These are phyloP conservation scores for Gastrophryne carolinensis DNA, from an alignment of 2,797 vertebrate genomes.

Conservation along the genomic window DNA sequence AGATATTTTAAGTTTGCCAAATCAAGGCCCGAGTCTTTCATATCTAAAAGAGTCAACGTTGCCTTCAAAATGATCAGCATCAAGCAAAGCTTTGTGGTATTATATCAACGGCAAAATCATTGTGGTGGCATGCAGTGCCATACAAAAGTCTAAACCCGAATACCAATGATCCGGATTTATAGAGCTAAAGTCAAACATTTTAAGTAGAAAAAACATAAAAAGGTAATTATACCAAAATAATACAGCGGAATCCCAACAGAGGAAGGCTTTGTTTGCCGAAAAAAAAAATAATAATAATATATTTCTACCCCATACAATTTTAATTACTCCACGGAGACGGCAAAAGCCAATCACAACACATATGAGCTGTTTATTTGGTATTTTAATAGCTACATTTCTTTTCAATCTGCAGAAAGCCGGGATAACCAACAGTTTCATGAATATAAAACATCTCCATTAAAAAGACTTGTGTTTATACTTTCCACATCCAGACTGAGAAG, in stretches of 20 bases:
- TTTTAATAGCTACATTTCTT: constrained; percentile 46
- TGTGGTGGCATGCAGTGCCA: no score
- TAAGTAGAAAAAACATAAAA: not conserved
- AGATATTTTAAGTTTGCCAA: no score
- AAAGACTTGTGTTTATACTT: constrained; percentile 42
- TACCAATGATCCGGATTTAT: no score
- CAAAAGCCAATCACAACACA: constrained; percentile 18
- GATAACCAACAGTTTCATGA: constrained; percentile 54
- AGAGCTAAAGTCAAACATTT: not conserved
- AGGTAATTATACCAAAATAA: not conserved
- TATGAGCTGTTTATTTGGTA: constrained; percentile 43
- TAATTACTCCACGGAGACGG: constrained; percentile 39
- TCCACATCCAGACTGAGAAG: constrained; percentile 48
- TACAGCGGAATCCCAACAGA: not conserved
- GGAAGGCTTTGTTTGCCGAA: constrained; percentile 10
- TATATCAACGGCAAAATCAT: no score
- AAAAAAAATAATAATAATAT: not conserved
- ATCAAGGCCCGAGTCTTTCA: no score
- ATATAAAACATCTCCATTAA: constrained; percentile 58
- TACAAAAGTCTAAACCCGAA: no score
- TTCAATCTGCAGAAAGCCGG: constrained; percentile 40
- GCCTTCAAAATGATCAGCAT: no score
- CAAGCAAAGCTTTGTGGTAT: no score
- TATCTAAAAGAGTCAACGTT: no score
- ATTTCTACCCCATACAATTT: constrained; percentile 25